These are phyloP conservation scores for Blomia tropicalis DNA, from an alignment of 2,888 invertebrate species.

Conservation along the genomic window DNA sequence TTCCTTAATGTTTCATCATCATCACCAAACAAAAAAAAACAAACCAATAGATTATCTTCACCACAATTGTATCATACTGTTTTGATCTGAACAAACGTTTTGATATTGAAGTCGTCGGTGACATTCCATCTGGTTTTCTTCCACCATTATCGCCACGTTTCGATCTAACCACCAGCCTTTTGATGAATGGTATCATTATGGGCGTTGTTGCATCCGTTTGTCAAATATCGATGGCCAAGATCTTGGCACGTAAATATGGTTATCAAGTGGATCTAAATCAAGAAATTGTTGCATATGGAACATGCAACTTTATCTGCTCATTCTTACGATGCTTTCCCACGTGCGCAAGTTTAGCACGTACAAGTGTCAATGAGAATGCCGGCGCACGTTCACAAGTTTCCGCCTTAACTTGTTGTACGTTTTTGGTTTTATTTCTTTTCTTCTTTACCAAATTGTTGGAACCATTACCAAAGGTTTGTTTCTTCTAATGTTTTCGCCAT, in stretches of 20 bases:
- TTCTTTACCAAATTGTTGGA: constrained; percentile 77
- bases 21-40: too few relatives aligned
- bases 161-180: background rate
- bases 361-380: constrained; percentile 59
- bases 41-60: constrained; percentile 27
- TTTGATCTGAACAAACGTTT: constrained; percentile 29
- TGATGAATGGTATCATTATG: constrained; percentile 26
- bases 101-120: constrained; percentile 30
- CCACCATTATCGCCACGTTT: background rate
- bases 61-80: constrained; percentile 31
- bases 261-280: constrained; percentile 57
- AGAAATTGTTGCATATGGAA: constrained; percentile 35
- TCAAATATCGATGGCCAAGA: constrained; percentile 55
- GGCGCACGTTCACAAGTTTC: constrained; percentile 71
- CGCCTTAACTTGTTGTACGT: constrained; percentile 55
- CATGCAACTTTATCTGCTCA: constrained; percentile 36
- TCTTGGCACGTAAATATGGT: constrained; percentile 52
- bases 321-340: constrained; percentile 40
- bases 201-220: constrained; percentile 50
- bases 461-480: constrained; percentile 52
- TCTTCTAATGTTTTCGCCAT: background rate
- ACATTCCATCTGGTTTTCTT: constrained; percentile 31
- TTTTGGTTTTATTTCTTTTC: constrained; percentile 60
- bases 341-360: constrained; percentile 41
- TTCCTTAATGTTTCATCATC: too few relatives aligned